Evolutionary conservation across 2,888 invertebrate species (phyloP).

Genomic region (Agriopis aurantiaria): DNA sequence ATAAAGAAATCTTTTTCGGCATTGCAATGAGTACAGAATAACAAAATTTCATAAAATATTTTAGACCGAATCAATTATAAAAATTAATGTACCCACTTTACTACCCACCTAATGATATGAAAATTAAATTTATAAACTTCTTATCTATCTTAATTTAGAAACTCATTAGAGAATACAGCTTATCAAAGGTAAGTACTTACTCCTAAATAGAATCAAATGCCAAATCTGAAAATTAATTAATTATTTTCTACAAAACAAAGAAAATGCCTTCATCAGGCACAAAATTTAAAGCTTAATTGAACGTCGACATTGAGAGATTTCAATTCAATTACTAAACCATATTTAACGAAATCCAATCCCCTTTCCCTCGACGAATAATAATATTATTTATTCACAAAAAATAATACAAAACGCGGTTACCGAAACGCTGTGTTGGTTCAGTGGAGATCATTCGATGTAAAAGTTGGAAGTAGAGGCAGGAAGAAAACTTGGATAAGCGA

Average conservation of each 20-base stretch:
- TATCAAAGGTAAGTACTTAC: too few relatives aligned
- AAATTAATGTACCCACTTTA: too few relatives aligned
- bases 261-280: conserved; percentile 77
- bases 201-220: too few relatives aligned
- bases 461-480: conserved; percentile 79
- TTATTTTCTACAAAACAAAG: conserved; percentile 77
- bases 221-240: conserved; percentile 65
- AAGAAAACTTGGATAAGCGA: conserved; percentile 85
- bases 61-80: too few relatives aligned
- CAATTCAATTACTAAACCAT: conserved; percentile 87
- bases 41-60: too few relatives aligned
- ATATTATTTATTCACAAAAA: conserved; percentile 87
- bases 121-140: too few relatives aligned
- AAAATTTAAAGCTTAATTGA: conserved; percentile 85
- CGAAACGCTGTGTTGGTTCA: conserved; percentile 83
- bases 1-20: too few relatives aligned
- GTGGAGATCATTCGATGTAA: conserved; percentile 84
- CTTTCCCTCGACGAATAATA: conserved; percentile 84
- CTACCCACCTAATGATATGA: too few relatives aligned
- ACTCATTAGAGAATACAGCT: too few relatives aligned
- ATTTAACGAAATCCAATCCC: conserved; percentile 87
- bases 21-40: too few relatives aligned
- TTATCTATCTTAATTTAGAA: too few relatives aligned
- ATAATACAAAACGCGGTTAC: conserved; percentile 84
- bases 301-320: conserved; percentile 87